A percentile compares a stretch with the other conserved stretches of the same genome.
phyloP scores from a whole-genome alignment of 2,797 vertebrate genomes.

The Glossophaga mutica region DNA sequence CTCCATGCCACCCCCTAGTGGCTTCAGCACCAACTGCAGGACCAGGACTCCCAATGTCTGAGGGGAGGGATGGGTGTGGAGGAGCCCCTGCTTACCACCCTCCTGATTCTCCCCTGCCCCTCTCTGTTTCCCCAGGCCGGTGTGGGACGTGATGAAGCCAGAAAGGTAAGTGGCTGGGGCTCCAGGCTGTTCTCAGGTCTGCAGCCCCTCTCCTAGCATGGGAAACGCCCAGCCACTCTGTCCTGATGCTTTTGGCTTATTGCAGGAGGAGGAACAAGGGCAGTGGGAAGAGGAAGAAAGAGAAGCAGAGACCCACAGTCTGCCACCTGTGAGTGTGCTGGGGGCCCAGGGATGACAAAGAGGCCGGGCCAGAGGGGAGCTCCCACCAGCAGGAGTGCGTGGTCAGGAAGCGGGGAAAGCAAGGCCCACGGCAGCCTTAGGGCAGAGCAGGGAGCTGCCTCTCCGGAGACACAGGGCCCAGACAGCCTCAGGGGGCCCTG shows the following conservation, averaged over 20 bases:
- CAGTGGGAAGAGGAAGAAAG: slow-evolving; percentile 91
- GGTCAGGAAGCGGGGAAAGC: neutral
- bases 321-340: slow-evolving; percentile 88
- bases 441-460: neutral
- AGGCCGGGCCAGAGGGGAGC: slow-evolving; percentile 29
- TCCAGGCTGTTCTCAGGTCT: neutral
- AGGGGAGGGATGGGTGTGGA: neutral
- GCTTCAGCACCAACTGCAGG: neutral
- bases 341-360: slow-evolving; percentile 45
- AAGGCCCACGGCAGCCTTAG: neutral
- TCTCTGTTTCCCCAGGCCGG: slow-evolving; percentile 72
- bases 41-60: neutral
- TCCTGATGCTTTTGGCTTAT: slow-evolving; percentile 69
- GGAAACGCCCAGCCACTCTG: neutral
- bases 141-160: slow-evolving; percentile 68
- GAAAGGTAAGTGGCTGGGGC: slow-evolving; percentile 78
- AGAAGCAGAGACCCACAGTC: slow-evolving; percentile 89
- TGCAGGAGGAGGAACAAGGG: slow-evolving; percentile 88
- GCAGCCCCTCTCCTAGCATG: slow-evolving; percentile 38
- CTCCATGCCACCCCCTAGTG: slow-evolving; percentile 64
- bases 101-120: neutral
- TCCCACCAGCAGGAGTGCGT: neutral
- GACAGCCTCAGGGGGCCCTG: neutral
- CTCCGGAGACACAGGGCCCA: neutral
- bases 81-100: neutral